Evolutionary conservation across 2,113 vertebrate genomes (phyloP).

Genomic region (Lichenostomus cassidix): DNA sequence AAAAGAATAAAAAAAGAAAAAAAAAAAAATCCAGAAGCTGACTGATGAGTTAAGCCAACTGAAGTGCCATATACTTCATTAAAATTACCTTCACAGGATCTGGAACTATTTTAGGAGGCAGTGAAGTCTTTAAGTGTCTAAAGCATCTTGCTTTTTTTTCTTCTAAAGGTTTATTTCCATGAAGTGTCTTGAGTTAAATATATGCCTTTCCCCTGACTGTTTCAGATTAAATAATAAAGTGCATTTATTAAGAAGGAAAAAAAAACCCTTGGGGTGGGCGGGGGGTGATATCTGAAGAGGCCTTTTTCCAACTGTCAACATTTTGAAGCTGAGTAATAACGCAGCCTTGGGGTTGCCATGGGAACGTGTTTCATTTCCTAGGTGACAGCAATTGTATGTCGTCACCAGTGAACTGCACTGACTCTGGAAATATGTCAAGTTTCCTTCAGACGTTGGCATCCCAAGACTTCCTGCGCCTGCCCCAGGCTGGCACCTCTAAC

Average conservation of each 20-base stretch:
- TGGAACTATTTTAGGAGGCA: neutral
- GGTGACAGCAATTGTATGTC: slow-evolving; percentile 73
- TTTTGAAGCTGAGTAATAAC: slow-evolving; percentile 67
- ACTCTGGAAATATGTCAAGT: slow-evolving; percentile 49
- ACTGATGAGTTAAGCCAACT: slow-evolving; percentile 29
- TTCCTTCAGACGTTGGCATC: neutral
- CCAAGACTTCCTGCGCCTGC: neutral
- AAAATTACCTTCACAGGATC: slow-evolving; percentile 29
- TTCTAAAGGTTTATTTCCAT: neutral
- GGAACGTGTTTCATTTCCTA: slow-evolving; percentile 76
- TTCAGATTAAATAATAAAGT: slow-evolving; percentile 25
- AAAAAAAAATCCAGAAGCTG: neutral
- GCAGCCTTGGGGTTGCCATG: slow-evolving; percentile 75
- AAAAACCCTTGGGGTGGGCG: neutral
- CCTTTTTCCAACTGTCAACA: slow-evolving; percentile 63
- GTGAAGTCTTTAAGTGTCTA: neutral
- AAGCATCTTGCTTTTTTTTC: neutral
- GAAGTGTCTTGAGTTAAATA: slow-evolving; percentile 13
- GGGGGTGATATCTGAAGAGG: neutral
- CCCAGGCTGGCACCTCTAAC: fast-evolving
- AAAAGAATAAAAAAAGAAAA: neutral
- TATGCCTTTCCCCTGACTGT: neutral
- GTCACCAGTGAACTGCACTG: slow-evolving; percentile 68
- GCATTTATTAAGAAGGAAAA: neutral
- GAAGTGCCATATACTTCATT: slow-evolving; percentile 14